Conservation (phyloP, 23 tunicate species). For the Styela clava region DNA sequence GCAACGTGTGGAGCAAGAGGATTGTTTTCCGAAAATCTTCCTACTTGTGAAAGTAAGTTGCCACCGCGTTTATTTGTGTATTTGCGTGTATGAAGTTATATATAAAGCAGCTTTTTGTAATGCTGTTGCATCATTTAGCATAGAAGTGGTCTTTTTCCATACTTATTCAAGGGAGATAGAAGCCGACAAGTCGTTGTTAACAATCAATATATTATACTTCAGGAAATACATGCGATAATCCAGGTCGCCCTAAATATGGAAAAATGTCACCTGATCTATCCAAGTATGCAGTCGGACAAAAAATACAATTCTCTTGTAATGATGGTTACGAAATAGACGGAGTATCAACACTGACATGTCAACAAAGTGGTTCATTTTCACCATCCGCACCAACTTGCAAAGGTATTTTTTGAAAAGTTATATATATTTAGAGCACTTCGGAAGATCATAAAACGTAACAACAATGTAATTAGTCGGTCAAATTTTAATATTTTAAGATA, state of each 20-base stretch:
- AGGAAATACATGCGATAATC: conserved; percentile 20
- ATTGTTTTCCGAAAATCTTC: conserved; percentile 7
- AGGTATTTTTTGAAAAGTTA: conserved; percentile 2
- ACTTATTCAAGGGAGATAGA: too few species aligned
- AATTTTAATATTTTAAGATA: too few species aligned
- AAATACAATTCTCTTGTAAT: conserved; percentile 31
- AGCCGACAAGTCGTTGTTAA: too few species aligned
- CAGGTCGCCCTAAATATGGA: conserved; percentile 19
- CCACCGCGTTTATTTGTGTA: too few species aligned
- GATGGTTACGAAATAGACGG: conserved; percentile 36
- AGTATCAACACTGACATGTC: background rate
- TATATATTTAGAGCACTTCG: too few species aligned
- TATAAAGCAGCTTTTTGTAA: too few species aligned
- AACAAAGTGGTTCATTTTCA: conserved; percentile 11
- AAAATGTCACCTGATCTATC: conserved; percentile 16
- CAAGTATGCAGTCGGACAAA: conserved; percentile 22
- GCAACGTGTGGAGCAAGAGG: conserved; percentile 3
- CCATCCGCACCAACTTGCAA: conserved; percentile 11
- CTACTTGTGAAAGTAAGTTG: conserved; percentile 18
- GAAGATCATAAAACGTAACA: too few species aligned
- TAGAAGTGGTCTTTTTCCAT: too few species aligned
- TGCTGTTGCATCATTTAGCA: too few species aligned
- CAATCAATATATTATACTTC: background rate
- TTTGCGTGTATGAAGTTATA: too few species aligned
- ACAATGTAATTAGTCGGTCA: too few species aligned